These are phyloP conservation scores for Melinopterus prodromus DNA, from an alignment of 2,888 invertebrate genomes.

Conservation along the genomic window DNA sequence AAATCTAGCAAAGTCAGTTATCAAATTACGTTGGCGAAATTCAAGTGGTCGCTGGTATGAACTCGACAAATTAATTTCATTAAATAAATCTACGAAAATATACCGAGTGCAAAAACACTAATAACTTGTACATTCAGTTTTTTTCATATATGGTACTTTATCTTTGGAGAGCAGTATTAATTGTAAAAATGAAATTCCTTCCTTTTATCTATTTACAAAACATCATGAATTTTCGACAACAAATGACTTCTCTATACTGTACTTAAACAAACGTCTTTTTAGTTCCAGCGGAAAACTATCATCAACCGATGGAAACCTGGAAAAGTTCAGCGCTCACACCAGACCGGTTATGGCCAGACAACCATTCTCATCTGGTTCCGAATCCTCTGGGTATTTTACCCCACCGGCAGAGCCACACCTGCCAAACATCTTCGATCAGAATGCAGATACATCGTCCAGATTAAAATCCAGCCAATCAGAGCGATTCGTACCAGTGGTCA, in stretches of 20 bases:
- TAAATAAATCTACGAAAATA: no score
- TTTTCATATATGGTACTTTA: no score
- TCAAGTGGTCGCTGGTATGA: no score
- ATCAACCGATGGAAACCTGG: constrained; percentile 44
- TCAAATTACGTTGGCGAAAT: no score
- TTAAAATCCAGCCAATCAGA: constrained; percentile 37
- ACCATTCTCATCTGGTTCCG: constrained; percentile 56
- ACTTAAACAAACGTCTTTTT: constrained; percentile 26
- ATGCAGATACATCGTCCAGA: constrained; percentile 33
- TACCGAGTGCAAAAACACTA: no score
- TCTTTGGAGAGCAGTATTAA: no score
- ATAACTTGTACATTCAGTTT: no score
- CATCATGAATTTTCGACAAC: background rate
- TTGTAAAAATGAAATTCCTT: no score
- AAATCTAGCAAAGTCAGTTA: no score
- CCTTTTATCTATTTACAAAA: background rate
- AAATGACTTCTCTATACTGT: no score
- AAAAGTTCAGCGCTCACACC: constrained; percentile 41
- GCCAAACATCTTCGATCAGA: constrained; percentile 47
- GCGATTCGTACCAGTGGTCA: constrained; percentile 45
- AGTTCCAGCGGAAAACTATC: constrained; percentile 48
- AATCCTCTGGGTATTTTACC: constrained; percentile 59
- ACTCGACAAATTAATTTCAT: no score
- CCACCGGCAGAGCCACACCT: constrained; percentile 55
- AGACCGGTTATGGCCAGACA: constrained; percentile 43